Percentiles rank a stretch among this genome's conserved stretches.
Evolutionary conservation across 2,888 invertebrate genomes (phyloP).

Genomic region (Chelonus formosanus): DNA sequence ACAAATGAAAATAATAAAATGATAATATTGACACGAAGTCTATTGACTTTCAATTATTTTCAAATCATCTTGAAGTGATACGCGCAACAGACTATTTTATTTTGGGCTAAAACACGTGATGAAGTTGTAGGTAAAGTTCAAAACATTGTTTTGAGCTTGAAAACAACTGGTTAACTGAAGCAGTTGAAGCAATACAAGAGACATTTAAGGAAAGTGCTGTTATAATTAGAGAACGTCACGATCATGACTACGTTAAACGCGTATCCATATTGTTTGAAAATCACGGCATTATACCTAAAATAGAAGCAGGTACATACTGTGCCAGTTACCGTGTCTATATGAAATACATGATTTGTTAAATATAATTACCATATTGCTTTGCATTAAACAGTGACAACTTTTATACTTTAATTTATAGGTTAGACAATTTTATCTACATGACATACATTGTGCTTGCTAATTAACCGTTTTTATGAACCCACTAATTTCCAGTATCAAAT

Average conservation of each 20-base stretch:
- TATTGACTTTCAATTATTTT: conserved; percentile 1
- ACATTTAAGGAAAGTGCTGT: conserved; percentile 42
- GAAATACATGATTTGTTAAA: conserved; percentile 28
- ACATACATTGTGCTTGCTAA: too few species aligned
- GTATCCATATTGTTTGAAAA: conserved; percentile 39
- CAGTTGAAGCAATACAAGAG: conserved; percentile 31
- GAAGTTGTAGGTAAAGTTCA: background rate
- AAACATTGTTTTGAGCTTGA: conserved; percentile 23
- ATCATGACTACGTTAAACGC: conserved; percentile 48
- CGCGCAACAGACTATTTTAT: background rate
- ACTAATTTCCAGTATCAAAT: too few species aligned
- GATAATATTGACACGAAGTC: background rate
- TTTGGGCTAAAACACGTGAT: background rate
- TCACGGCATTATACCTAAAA: conserved; percentile 44
- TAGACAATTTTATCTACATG: too few species aligned
- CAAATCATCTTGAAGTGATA: background rate
- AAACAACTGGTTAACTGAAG: conserved; percentile 36
- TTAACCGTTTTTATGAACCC: too few species aligned
- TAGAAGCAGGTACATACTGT: conserved; percentile 41
- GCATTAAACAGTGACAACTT: conserved; percentile 12
- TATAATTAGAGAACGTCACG: conserved; percentile 53
- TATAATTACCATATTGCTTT: conserved; percentile 23
- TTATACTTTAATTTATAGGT: too few species aligned
- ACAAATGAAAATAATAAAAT: too few species aligned
- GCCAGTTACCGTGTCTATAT: conserved; percentile 40